Base-by-base conservation (phyloP, 1,140 invertebrate species). In the Heliconius eleuchia region DNA sequence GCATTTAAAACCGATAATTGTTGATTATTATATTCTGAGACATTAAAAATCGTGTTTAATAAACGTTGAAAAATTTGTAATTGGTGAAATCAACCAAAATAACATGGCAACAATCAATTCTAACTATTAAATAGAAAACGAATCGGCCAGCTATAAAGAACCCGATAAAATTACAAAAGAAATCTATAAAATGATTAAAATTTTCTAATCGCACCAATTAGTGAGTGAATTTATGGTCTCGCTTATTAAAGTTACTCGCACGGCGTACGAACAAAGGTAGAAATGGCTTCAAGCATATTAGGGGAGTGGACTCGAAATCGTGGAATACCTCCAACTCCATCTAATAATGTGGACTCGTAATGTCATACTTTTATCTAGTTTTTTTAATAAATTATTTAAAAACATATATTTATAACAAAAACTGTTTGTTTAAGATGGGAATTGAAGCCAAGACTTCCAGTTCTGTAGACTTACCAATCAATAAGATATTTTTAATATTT, bases 141-240 rank as follows among this genome's bases (percentile, higher is more conserved):
- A 92, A 91, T 89, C 90, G 86, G 80, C 71, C 84, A 84, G 85
- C 86, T 83, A 88, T 91, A 91, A 91, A 92, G 87, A 85, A 85
- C 81, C 80, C 92, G 91, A 92, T 93, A 92, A 91, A 88, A 91
- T 90, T 93, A 93, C 90, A 92, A 92, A 92, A 92, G 91, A 89
- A 92, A 92, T 91, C 89, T 86, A 92, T 92, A 92, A 92, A 93
- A 92, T 92, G 86, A 90, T 93, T 91, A 91, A 90, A 90, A 88
- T 91, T 83, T 91, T 92, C 89, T 92, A 92, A 92, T 91, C 86
- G 87, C 79, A 84, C 91, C 92, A 93, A 93, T 93, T 93, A 93
- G 85, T 82, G 81, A 74, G 75, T 87, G 87, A 82, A 89, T 93
- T 93, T 92, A 93, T 92, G 84, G 89, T 91, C 86, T 87, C 87